Conservation (phyloP, 2,888 invertebrate genomes). For the Halictus ligatus region DNA sequence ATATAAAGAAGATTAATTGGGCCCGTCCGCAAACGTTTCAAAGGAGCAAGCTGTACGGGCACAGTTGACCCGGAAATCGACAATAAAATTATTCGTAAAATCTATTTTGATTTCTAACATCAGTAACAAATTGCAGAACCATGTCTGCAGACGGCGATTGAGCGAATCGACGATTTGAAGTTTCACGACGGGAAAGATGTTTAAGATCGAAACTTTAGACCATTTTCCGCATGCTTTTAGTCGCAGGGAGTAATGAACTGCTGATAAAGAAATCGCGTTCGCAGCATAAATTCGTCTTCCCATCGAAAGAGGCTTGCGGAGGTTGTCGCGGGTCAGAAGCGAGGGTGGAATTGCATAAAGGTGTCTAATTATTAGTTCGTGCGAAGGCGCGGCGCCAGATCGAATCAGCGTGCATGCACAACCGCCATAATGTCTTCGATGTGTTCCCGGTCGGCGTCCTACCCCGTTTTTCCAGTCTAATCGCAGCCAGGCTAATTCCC, state of each 20-base stretch:
- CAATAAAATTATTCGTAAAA: no score
- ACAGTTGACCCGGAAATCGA: no score
- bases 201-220: not conserved
- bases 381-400: constrained; percentile 81
- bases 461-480: constrained; percentile 66
- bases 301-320: constrained; percentile 21
- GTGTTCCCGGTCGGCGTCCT: constrained; percentile 67
- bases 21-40: no score
- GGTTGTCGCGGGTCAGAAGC: constrained; percentile 39
- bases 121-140: no score
- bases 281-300: constrained; percentile 8
- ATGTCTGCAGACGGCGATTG: no score
- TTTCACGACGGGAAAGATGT: no score
- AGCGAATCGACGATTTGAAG: not conserved
- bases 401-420: constrained; percentile 79
- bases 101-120: no score
- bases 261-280: constrained; percentile 5
- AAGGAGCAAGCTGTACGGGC: no score
- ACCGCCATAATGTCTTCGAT: constrained; percentile 78
- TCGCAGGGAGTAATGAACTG: not conserved
- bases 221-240: no score
- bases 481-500: constrained; percentile 72
- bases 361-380: constrained; percentile 82
- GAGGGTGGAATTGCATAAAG: constrained; percentile 75
- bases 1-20: no score